These are phyloP conservation scores for Procambarus virginalis DNA, from an alignment of 1,140 invertebrate genomes.

Conservation along the genomic window DNA sequence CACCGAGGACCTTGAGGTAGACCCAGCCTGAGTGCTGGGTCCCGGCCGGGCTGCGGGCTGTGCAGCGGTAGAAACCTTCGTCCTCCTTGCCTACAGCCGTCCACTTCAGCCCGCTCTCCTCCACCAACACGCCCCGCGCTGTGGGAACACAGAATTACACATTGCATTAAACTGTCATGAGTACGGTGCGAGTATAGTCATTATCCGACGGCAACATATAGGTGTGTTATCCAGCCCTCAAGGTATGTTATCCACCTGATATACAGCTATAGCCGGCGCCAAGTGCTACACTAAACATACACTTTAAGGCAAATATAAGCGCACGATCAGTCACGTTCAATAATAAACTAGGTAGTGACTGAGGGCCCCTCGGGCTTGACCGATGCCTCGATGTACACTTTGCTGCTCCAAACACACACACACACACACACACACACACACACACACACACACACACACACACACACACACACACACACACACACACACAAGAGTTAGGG, in stretches of 20 bases:
- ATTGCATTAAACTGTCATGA: too few species aligned
- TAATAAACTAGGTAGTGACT: too few species aligned
- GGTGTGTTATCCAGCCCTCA: too few species aligned
- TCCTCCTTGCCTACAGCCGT: constrained; percentile 31
- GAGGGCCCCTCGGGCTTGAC: too few species aligned
- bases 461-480: constrained; percentile 21
- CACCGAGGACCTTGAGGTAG: too few species aligned
- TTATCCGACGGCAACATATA: not conserved
- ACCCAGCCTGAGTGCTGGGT: constrained; percentile 36
- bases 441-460: constrained; percentile 30
- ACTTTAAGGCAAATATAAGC: not conserved
- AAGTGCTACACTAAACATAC: not conserved
- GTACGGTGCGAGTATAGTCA: not conserved
- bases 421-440: constrained; percentile 32
- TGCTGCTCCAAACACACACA: not conserved
- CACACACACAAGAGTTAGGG: too few species aligned
- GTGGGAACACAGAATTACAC: not conserved
- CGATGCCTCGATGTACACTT: not conserved
- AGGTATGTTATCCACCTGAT: not conserved
- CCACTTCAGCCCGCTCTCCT: constrained; percentile 26
- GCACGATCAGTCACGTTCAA: not conserved
- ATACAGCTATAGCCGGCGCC: not conserved
- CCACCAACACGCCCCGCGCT: constrained; percentile 21
- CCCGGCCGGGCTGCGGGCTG: constrained; percentile 29
- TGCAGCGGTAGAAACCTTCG: constrained; percentile 39